Evolutionary conservation across 1,140 invertebrate genomes (phyloP).

Genomic region (Heliothis virescens): DNA sequence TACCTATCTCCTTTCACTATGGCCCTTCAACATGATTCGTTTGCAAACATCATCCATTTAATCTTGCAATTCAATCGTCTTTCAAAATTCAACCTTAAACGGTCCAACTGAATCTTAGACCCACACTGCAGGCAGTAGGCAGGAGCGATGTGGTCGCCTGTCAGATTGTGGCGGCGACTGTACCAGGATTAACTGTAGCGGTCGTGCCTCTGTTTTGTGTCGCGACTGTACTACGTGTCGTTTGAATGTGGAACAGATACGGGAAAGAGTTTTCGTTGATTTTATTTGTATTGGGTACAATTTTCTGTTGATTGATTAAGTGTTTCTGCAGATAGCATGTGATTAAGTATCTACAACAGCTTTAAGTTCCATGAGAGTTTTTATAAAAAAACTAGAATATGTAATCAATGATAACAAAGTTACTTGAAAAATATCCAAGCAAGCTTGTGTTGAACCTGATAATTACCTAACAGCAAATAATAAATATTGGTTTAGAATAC

Average conservation of each 20-base stretch:
- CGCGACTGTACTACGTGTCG: conserved; percentile 51
- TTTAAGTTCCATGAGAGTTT: too few relatives aligned
- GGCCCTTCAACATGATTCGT: neutral
- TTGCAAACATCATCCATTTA: neutral
- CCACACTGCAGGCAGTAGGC: conserved; percentile 18
- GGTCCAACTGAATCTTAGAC: neutral
- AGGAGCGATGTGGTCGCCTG: conserved; percentile 58
- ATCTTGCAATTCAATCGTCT: neutral
- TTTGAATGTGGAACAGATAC: neutral
- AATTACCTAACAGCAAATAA: too few relatives aligned
- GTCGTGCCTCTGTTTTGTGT: conserved; percentile 45
- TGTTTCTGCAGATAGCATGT: neutral
- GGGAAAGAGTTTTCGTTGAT: neutral
- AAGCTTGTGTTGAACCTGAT: too few relatives aligned
- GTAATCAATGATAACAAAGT: too few relatives aligned
- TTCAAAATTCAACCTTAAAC: too few relatives aligned
- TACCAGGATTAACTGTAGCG: conserved; percentile 67
- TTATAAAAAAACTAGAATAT: too few relatives aligned
- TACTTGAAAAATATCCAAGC: too few relatives aligned
- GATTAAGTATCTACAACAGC: neutral
- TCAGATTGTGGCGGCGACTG: conserved; percentile 69
- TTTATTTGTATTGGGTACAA: neutral
- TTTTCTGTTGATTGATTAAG: neutral
- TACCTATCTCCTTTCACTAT: too few relatives aligned
- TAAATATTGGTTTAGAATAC: too few relatives aligned